Evolutionary conservation across 2,113 vertebrate genomes (phyloP), one percentile per base, ranked within the genome.

Genomic region (Ifrita kowaldi): DNA sequence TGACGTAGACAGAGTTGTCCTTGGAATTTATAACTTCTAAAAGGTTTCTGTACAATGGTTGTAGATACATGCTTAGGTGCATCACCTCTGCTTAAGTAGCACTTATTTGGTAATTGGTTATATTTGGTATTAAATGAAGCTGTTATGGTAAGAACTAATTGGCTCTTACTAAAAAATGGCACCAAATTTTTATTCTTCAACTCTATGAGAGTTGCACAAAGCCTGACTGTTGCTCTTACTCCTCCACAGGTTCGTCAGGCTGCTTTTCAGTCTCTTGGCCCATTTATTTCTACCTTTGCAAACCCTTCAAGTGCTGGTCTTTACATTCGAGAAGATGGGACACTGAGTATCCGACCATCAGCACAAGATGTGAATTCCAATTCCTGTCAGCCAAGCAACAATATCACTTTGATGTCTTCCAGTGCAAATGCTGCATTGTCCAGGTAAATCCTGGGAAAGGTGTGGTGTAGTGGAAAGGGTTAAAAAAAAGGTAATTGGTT

Each of bases 261-360:
- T 75, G 98, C 99, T 93, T 99, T 99, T 97, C 99, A 99, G 96
- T 98, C 99, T 77, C 97, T 99, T 35, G 98, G 99, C 16, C 98
- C 98, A 2, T 99, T 99, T 91, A 99, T 99, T 85, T 99, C 99
- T 91, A 99, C 98, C 57, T 99, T 99, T 89, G 99, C 99, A 88
- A 99, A 98, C 92, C 98, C 98, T 42, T 98, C 99, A n/a, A 97
- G 97, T 93, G 98, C 98, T 93, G 98, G 98, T 69, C 97, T 99
- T 76, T 98, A 97, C 67, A 97, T 99, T 88, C 97, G 97, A 85
- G 99, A 99, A 37, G 98, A 99, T 16, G 98, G 98, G 15, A 97
- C 98, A 0, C 95, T 98, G 68, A 97, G 98, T 75, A 96, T 97
- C 75, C 77, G 93, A 11, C 96, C 96, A 2, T 26, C 81, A 7